Percentiles rank a stretch among this genome's conserved stretches.
Evolutionary conservation across 2,113 vertebrate species (phyloP).

Genomic region (Balaenoptera acutorostrata): DNA sequence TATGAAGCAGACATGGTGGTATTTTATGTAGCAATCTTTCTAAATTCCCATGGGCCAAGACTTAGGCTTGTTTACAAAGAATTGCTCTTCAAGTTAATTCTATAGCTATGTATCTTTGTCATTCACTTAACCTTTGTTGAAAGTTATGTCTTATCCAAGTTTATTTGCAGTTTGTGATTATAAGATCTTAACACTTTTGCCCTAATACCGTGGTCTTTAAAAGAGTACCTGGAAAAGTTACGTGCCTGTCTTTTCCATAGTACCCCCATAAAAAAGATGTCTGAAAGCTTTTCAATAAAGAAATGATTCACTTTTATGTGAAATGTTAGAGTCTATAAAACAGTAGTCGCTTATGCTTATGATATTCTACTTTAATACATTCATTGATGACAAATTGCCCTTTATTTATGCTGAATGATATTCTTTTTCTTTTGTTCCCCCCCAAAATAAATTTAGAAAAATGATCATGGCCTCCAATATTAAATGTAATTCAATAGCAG

Average conservation of each 20-base stretch:
- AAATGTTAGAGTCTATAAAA: background rate
- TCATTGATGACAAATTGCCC: background rate
- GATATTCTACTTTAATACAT: background rate
- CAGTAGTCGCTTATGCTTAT: background rate
- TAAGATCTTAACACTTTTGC: background rate
- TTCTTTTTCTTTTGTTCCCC: background rate
- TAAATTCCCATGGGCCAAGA: constrained; percentile 62
- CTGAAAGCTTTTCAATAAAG: background rate
- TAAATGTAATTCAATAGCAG: constrained; percentile 63
- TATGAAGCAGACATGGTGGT: constrained; percentile 52
- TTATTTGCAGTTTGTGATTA: constrained; percentile 1
- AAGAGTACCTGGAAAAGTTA: background rate
- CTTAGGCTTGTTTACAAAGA: constrained; percentile 8
- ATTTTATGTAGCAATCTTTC: constrained; percentile 48
- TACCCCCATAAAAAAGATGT: background rate
- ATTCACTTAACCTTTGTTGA: background rate
- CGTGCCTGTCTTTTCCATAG: background rate
- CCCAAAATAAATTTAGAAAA: background rate
- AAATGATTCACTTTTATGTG: constrained; percentile 4
- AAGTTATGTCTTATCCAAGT: background rate
- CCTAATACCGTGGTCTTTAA: background rate
- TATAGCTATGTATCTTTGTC: background rate
- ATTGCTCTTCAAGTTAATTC: constrained; percentile 54
- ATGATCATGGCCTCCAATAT: background rate
- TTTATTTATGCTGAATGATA: constrained; percentile 8